A percentile compares a stretch with the other conserved stretches of the same genome.
These are phyloP conservation scores for Bugula neritina DNA, from an alignment of 2,888 invertebrate species.

Conservation along the genomic window DNA sequence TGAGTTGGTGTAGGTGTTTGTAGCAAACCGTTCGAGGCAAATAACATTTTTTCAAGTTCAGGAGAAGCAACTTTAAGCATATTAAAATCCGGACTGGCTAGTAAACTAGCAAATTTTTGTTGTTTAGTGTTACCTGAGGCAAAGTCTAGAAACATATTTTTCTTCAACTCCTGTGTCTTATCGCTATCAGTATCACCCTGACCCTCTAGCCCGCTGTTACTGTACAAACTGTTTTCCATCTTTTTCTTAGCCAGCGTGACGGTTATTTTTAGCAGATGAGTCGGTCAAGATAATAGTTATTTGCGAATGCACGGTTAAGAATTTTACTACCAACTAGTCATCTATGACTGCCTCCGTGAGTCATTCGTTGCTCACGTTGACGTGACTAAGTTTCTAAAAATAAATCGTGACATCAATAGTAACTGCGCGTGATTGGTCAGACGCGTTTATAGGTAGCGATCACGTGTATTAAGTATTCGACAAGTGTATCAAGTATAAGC, in stretches of 20 bases:
- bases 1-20: slow-evolving; percentile 67
- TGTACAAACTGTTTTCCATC: slow-evolving; percentile 69
- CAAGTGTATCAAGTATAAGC: too few species aligned
- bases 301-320: too few species aligned
- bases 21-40: slow-evolving; percentile 56
- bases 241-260: slow-evolving; percentile 38
- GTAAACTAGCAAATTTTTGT: slow-evolving; percentile 38
- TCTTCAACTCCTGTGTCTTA: slow-evolving; percentile 63
- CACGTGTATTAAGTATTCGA: too few species aligned
- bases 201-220: too few species aligned
- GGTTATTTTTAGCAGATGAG: slow-evolving; percentile 12
- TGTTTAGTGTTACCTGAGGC: slow-evolving; percentile 54
- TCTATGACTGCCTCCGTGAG: slow-evolving; percentile 17
- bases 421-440: not conserved
- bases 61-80: slow-evolving; percentile 80
- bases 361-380: not conserved
- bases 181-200: slow-evolving; percentile 36
- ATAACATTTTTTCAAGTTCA: slow-evolving; percentile 81
- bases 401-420: slow-evolving; percentile 1
- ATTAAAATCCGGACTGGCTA: slow-evolving; percentile 68
- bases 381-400: slow-evolving; percentile 20
- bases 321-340: not conserved
- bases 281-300: not conserved
- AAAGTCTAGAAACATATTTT: slow-evolving; percentile 73
- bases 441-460: too few species aligned